A percentile compares a stretch with the other conserved stretches of the same genome.
Evolutionary conservation across 2,888 invertebrate species (phyloP).

Genomic region (Hartigia nigra): DNA sequence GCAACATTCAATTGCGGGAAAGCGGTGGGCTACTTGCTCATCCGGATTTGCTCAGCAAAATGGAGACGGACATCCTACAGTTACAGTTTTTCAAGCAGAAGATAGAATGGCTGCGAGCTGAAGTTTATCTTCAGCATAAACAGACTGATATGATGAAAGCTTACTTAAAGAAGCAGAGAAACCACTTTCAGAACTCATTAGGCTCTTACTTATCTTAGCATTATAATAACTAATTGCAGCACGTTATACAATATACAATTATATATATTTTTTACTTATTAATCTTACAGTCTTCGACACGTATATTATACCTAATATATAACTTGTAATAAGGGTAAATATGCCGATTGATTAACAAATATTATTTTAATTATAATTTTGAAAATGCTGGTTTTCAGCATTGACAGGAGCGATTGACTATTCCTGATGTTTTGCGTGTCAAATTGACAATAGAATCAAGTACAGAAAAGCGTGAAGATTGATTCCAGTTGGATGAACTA

Average conservation of each 20-base stretch:
- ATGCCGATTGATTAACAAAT: neutral
- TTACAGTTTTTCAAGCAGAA: slow-evolving; percentile 21
- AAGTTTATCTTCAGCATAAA: neutral
- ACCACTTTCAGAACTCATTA: neutral
- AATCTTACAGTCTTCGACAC: neutral
- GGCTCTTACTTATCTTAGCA: neutral
- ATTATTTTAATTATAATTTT: neutral
- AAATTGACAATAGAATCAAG: too few species aligned
- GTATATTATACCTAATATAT: neutral
- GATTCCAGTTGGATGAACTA: neutral
- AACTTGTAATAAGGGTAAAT: neutral
- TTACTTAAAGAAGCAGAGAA: neutral
- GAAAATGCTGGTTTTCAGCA: neutral
- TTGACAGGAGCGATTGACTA: too few species aligned
- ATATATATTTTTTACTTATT: neutral
- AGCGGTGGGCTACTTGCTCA: slow-evolving; percentile 26
- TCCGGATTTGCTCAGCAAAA: slow-evolving; percentile 31
- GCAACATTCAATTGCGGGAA: slow-evolving; percentile 20
- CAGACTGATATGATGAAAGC: neutral
- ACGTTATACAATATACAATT: neutral
- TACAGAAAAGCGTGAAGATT: too few species aligned
- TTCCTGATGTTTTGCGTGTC: too few species aligned
- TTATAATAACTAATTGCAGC: neutral
- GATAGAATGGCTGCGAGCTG: neutral
- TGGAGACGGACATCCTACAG: slow-evolving; percentile 28